Evolutionary conservation across 92 coral and sea anemone genomes (phyloP).

Genomic region (Actinostola sp.): DNA sequence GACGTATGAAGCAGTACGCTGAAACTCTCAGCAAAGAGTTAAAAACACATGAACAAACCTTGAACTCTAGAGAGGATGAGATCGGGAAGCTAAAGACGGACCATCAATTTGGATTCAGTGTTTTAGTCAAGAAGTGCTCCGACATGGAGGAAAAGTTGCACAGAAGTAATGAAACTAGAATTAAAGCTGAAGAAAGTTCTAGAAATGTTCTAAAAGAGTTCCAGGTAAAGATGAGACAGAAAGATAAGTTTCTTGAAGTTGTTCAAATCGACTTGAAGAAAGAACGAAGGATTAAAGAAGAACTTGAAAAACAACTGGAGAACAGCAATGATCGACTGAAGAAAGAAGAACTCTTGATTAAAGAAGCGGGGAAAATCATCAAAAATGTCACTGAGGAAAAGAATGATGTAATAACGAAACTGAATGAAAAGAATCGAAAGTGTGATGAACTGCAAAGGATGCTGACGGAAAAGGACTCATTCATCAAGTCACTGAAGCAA

Average conservation of each 20-base stretch:
- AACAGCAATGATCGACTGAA: neutral
- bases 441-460: neutral
- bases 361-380: slow-evolving; percentile 33
- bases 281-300: neutral
- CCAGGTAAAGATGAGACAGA: slow-evolving; percentile 27
- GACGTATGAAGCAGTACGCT: slow-evolving; percentile 32
- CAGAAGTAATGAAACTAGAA: slow-evolving; percentile 50
- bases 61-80: slow-evolving; percentile 8
- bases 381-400: slow-evolving; percentile 24
- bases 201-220: slow-evolving; percentile 37
- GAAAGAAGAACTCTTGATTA: slow-evolving; percentile 13
- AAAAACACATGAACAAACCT: neutral
- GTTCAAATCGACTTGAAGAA: neutral
- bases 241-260: neutral
- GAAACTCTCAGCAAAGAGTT: neutral
- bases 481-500: neutral
- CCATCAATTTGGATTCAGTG: slow-evolving; percentile 17
- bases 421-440: slow-evolving; percentile 1
- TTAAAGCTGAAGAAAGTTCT: slow-evolving; percentile 30
- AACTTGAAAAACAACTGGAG: slow-evolving; percentile 18
- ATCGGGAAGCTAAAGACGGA: slow-evolving; percentile 10
- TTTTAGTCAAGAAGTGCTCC: slow-evolving; percentile 14
- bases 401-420: neutral
- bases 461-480: neutral
- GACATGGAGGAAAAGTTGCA: slow-evolving; percentile 8